Conservation (phyloP, 2,113 vertebrate genomes). For the Eulemur rufifrons region DNA sequence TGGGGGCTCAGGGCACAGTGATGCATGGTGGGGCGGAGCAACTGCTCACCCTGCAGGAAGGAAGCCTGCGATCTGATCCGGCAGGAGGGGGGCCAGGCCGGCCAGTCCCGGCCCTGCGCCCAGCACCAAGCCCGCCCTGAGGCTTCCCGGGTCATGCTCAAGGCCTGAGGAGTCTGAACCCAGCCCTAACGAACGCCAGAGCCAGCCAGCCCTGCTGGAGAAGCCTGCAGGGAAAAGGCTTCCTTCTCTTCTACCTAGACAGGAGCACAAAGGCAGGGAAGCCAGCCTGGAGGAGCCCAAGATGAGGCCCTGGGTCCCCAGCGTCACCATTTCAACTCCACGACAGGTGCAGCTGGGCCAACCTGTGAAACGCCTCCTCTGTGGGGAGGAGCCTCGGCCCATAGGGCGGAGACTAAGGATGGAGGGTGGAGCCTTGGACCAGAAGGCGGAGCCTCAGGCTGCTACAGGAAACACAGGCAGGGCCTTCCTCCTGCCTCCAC, state of each 20-base stretch:
- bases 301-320: not conserved
- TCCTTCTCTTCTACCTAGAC: not conserved
- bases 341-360: not conserved
- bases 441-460: not conserved
- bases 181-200: not conserved
- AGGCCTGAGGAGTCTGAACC: not conserved
- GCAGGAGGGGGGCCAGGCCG: not conserved
- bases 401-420: too few species aligned
- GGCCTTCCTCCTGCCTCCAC: too few species aligned
- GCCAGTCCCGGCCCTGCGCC: not conserved
- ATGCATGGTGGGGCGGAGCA: constrained; percentile 41
- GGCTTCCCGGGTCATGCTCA: not conserved
- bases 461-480: not conserved
- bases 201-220: not conserved
- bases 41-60: constrained; percentile 43
- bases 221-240: not conserved
- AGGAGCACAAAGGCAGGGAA: too few species aligned
- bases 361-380: not conserved
- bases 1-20: constrained; percentile 18
- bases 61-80: not conserved
- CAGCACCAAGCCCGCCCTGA: not conserved
- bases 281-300: not conserved
- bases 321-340: too few species aligned
- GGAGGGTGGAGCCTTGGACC: not conserved
- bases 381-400: not conserved